Evolutionary conservation across 2,113 vertebrate genomes (phyloP), one percentile per base, ranked within the genome.

Genomic region (Silurus glanis): DNA sequence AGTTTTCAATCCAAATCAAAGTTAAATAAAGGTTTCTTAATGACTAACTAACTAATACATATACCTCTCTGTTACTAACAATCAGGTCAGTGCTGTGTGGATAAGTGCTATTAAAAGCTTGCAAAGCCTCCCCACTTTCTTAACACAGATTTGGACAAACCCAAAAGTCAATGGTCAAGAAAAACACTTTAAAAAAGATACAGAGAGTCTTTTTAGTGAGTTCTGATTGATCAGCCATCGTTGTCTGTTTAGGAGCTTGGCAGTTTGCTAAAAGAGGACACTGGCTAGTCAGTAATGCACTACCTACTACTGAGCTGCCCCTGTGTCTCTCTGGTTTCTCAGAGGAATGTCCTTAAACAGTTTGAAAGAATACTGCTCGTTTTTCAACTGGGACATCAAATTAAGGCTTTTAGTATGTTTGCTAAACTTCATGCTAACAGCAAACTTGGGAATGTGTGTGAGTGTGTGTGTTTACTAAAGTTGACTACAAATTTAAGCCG

Each of bases 321-420:
- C 74, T 5, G 69, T 45, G 79, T 89, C 86, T 82, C 83, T 88
- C 37, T 82, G 88, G 89, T 89, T 87, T 88, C 87, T 82, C 62
- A 85, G 45, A 84, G 74, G 90, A 87, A 88, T 79, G 87, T 85
- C 58, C 62, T 64, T 28, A 49, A 9, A 23, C 14, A 71, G 17
- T 6, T 6, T 85, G 78, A 82, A 67, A n/a, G 80, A 79, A 74
- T 25, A n/a, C 23, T 64, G 66, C 82, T 84, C 56, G 69, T 84
- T 86, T 81, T 75, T 78, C 37, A 79, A 83, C 58, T 10, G n/a
- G 85, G 78, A 69, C 58, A 51, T 83, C 58, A 86, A 64, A 74
- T 84, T 59, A n/a, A 17, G 56, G 28, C 62, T 69, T 74, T 47
- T 25, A 78, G 17, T 69, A 74, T 66, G 71, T 72, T 28, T 25